These are phyloP conservation scores for Cochlearius cochlearius DNA, from an alignment of 2,113 vertebrate genomes.

Conservation along the genomic window DNA sequence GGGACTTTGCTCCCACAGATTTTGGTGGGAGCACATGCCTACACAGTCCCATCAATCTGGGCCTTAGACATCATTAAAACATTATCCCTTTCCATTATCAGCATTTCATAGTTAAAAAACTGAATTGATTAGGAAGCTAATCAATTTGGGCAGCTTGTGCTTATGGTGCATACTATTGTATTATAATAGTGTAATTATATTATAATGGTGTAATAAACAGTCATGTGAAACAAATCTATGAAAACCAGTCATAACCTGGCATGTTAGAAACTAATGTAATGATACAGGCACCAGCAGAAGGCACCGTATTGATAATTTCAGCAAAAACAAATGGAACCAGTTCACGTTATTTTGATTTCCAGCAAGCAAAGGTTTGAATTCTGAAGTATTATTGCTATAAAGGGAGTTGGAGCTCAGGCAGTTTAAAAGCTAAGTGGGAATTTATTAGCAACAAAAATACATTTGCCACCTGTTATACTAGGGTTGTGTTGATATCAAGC, in stretches of 20 bases:
- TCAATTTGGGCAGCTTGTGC: neutral
- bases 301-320: neutral
- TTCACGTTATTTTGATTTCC: neutral
- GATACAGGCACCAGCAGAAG: neutral
- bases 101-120: neutral
- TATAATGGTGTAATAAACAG: neutral
- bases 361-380: neutral
- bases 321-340: neutral
- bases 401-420: neutral
- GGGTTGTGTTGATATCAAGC: neutral
- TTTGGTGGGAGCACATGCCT: neutral
- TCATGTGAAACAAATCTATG: neutral
- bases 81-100: neutral
- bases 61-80: neutral
- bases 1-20: neutral
- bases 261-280: neutral
- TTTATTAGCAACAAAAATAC: constrained; percentile 25
- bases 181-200: neutral
- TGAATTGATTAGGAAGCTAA: neutral
- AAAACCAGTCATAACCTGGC: neutral
- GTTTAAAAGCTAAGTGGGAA: constrained; percentile 8
- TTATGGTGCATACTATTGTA: neutral
- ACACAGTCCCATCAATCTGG: neutral
- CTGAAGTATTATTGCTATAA: neutral
- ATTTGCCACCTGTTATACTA: neutral